Percentiles rank a stretch among this genome's conserved stretches.
These are phyloP conservation scores for Lepus europaeus DNA, from an alignment of 2,113 vertebrate species.

Conservation along the genomic window DNA sequence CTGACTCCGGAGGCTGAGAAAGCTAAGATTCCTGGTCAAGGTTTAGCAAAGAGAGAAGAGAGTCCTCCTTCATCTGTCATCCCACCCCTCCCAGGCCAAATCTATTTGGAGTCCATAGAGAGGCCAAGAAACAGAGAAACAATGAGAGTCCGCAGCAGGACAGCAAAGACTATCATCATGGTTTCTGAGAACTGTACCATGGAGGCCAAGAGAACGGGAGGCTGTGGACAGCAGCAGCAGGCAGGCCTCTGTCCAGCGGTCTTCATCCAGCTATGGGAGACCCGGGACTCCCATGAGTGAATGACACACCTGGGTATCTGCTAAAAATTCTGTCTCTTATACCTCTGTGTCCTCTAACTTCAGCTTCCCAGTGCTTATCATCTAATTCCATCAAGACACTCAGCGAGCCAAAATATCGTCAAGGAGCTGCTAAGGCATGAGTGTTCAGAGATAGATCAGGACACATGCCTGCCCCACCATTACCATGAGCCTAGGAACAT, in stretches of 20 bases:
- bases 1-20: not conserved
- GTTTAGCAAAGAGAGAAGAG: not conserved
- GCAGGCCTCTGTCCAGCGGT: not conserved
- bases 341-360: not conserved
- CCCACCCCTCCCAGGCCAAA: not conserved
- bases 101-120: not conserved
- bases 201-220: not conserved
- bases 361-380: not conserved
- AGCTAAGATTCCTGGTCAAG: slow-evolving; percentile 37
- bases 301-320: not conserved
- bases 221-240: not conserved
- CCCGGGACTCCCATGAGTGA: not conserved
- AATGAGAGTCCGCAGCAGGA: slow-evolving; percentile 11
- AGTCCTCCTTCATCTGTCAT: not conserved
- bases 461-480: not conserved
- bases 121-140: slow-evolving; percentile 44
- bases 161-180: not conserved
- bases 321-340: not conserved
- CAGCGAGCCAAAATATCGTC: not conserved
- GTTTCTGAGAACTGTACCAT: not conserved
- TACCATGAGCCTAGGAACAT: not conserved
- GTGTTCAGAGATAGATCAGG: not conserved
- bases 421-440: not conserved
- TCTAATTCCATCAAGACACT: not conserved
- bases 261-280: not conserved